Percentiles rank a stretch among this genome's conserved stretches.
phyloP scores from a whole-genome alignment of 2,797 vertebrate species.

The Eleutherodactylus coqui region DNA sequence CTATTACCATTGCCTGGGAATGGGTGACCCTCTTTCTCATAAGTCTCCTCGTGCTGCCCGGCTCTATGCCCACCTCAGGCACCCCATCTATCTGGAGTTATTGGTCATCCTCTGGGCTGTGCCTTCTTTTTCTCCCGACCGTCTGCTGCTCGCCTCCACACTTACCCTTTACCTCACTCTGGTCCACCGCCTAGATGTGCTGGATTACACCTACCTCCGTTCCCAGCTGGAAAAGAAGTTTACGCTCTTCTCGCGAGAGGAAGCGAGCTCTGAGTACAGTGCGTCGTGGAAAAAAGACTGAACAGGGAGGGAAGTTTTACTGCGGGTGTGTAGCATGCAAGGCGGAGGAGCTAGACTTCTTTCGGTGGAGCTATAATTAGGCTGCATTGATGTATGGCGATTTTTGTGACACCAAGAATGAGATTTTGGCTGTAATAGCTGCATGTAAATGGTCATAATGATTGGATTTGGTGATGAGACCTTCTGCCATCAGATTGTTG shows the following conservation, averaged over 20 bases:
- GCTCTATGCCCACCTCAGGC: conserved; percentile 86
- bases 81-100: conserved; percentile 89
- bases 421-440: too few species aligned
- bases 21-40: conserved; percentile 83
- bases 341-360: too few species aligned
- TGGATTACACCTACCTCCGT: conserved; percentile 85
- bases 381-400: too few species aligned
- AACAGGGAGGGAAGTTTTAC: neutral
- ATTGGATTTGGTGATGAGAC: too few species aligned
- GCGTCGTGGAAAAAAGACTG: conserved; percentile 33
- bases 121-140: conserved; percentile 84
- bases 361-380: too few species aligned
- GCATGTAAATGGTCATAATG: too few species aligned
- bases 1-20: conserved; percentile 83
- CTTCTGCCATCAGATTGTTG: neutral
- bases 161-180: conserved; percentile 83
- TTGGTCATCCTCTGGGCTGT: conserved; percentile 87
- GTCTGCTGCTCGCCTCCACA: conserved; percentile 81
- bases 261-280: conserved; percentile 23
- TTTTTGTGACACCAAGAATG: neutral
- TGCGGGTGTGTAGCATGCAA: neutral
- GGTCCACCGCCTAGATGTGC: conserved; percentile 86
- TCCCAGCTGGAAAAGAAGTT: conserved; percentile 82
- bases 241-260: conserved; percentile 74
- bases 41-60: conserved; percentile 81